phyloP scores from a whole-genome alignment of 2,888 invertebrate species.

The Chrysodeixis includens region DNA sequence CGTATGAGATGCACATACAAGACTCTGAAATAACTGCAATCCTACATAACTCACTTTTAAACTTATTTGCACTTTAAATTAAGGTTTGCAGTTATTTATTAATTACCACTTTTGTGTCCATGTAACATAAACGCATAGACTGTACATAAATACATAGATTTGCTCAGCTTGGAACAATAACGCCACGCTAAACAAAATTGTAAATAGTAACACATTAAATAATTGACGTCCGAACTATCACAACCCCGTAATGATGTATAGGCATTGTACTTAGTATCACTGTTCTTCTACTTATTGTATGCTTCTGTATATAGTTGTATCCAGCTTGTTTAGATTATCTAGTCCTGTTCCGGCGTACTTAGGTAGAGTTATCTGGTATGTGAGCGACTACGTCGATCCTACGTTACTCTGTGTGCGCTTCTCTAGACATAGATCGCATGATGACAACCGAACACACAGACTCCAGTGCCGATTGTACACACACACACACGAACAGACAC shows the following conservation, averaged over 20 bases:
- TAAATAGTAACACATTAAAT: constrained; percentile 52
- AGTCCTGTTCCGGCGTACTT: constrained; percentile 54
- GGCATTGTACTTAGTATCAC: constrained; percentile 43
- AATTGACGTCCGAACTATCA: constrained; percentile 33
- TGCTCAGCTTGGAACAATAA: constrained; percentile 50
- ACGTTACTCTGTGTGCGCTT: constrained; percentile 80
- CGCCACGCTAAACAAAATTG: constrained; percentile 53
- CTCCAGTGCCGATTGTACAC: constrained; percentile 67
- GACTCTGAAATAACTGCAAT: constrained; percentile 37
- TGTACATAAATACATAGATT: constrained; percentile 46
- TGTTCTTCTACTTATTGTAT: constrained; percentile 63
- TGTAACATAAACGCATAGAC: constrained; percentile 61
- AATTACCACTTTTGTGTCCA: constrained; percentile 35
- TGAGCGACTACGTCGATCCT: constrained; percentile 82
- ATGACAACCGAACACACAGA: constrained; percentile 70
- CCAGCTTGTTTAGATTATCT: constrained; percentile 68
- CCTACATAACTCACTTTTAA: constrained; percentile 8
- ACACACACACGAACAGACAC: constrained; percentile 69
- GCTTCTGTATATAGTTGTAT: constrained; percentile 73
- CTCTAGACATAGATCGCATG: constrained; percentile 81
- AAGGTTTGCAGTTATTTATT: constrained; percentile 43
- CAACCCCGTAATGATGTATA: constrained; percentile 31
- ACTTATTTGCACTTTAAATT: constrained; percentile 40
- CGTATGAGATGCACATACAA: constrained; percentile 52
- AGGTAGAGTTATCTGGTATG: constrained; percentile 83